Evolutionary conservation across 2,113 vertebrate species (phyloP).

Genomic region (Tylochromis polylepis): DNA sequence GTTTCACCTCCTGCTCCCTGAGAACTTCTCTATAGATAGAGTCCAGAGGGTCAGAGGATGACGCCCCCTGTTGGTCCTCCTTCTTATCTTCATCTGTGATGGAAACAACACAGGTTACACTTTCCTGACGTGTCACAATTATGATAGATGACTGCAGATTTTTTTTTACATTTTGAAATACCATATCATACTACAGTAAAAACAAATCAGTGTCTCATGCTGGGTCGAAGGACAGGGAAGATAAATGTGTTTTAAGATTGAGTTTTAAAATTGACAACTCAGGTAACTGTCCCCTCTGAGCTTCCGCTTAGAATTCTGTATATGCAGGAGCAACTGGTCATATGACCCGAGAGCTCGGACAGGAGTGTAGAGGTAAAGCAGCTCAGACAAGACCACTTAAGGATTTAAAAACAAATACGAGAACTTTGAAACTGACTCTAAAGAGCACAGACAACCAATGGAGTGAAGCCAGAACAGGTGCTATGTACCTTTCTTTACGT

Average conservation of each 20-base stretch:
- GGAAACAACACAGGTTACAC: background rate
- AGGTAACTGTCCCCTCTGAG: background rate
- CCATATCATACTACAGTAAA: fast-evolving
- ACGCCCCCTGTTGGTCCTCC: constrained; percentile 46
- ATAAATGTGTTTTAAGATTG: background rate
- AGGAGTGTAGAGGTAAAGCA: background rate
- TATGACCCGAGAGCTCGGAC: background rate
- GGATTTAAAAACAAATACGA: background rate
- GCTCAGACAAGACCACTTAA: background rate
- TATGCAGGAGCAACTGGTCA: background rate
- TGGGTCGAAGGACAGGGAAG: background rate
- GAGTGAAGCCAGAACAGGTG: background rate
- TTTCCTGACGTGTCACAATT: background rate
- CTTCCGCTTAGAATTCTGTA: background rate
- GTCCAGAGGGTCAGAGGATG: constrained; percentile 47
- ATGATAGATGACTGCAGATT: background rate
- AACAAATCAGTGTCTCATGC: background rate
- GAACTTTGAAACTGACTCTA: background rate
- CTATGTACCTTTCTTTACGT: background rate
- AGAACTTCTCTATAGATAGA: constrained; percentile 68
- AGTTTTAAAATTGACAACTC: background rate
- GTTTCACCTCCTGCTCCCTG: background rate
- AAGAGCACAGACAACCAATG: background rate
- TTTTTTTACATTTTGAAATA: background rate
- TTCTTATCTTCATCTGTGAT: constrained; percentile 51